Conservation (phyloP, 1,140 invertebrate species). For the Linepithema humile region DNA sequence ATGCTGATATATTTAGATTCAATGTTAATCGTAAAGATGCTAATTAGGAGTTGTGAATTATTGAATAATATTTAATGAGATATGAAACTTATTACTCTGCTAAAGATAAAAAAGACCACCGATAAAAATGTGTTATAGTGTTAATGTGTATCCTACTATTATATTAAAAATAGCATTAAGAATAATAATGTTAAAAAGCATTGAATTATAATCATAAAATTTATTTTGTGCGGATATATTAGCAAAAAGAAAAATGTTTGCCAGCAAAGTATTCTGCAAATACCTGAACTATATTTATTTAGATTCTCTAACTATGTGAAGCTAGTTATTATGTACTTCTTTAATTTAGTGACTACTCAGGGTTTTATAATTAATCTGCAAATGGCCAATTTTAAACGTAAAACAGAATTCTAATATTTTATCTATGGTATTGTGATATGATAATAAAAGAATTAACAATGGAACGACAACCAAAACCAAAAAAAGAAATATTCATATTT, state of each 20-base stretch:
- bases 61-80: neutral
- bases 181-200: neutral
- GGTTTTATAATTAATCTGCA: constrained; percentile 37
- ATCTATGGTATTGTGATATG: constrained; percentile 43
- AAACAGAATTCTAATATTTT: constrained; percentile 40
- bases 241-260: neutral
- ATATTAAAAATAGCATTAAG: neutral
- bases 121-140: neutral
- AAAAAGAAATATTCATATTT: neutral
- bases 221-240: neutral
- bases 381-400: constrained; percentile 36
- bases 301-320: neutral
- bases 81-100: neutral
- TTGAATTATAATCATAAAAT: neutral
- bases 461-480: neutral
- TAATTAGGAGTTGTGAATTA: constrained; percentile 5
- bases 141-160: neutral
- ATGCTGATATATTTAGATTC: neutral
- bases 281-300: constrained; percentile 11
- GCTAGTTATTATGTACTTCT: neutral
- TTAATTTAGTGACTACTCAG: constrained; percentile 45
- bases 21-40: constrained; percentile 7
- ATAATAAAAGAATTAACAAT: constrained; percentile 2
- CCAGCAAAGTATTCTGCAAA: neutral
- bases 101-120: neutral